A percentile compares a stretch with the other conserved stretches of the same genome.
Evolutionary conservation across 2,797 vertebrate species (phyloP).

Genomic region (Enteromius trimaculatus): DNA sequence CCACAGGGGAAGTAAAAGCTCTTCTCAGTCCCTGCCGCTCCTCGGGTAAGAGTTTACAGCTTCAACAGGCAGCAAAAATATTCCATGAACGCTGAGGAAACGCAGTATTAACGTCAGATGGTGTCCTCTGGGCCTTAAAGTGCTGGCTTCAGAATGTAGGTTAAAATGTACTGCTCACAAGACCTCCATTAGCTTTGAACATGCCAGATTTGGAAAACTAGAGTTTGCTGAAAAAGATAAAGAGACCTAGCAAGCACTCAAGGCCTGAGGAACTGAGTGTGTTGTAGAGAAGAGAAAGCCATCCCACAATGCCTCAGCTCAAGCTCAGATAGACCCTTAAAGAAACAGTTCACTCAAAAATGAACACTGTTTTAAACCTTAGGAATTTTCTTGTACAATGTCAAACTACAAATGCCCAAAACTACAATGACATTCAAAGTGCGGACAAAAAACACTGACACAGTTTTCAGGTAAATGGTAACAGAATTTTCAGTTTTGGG

Average conservation of each 20-base stretch:
- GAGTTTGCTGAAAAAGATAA: conserved; percentile 38
- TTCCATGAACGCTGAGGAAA: conserved; percentile 12
- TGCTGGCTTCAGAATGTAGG: conserved; percentile 66
- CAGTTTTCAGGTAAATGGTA: background rate
- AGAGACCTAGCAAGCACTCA: conserved; percentile 33
- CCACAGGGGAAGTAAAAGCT: conserved; percentile 13
- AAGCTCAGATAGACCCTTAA: conserved; percentile 66
- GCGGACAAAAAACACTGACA: background rate
- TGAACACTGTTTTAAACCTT: background rate
- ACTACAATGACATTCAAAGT: background rate
- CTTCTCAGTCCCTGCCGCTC: conserved; percentile 1
- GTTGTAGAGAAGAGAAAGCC: conserved; percentile 50
- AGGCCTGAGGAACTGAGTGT: conserved; percentile 30
- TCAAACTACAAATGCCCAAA: background rate
- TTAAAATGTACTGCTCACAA: conserved; percentile 67
- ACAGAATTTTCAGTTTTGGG: background rate
- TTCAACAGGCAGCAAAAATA: conserved; percentile 12
- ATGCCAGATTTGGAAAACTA: conserved; percentile 27
- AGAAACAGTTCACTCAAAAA: background rate
- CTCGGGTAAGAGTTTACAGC: conserved; percentile 29
- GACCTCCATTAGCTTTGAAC: conserved; percentile 50
- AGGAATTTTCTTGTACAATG: background rate
- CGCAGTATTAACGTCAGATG: background rate
- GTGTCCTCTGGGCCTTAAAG: conserved; percentile 32
- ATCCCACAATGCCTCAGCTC: conserved; percentile 40